These are phyloP conservation scores for Eulemur albifrons DNA, from an alignment of 2,797 vertebrate species.

Conservation along the genomic window DNA sequence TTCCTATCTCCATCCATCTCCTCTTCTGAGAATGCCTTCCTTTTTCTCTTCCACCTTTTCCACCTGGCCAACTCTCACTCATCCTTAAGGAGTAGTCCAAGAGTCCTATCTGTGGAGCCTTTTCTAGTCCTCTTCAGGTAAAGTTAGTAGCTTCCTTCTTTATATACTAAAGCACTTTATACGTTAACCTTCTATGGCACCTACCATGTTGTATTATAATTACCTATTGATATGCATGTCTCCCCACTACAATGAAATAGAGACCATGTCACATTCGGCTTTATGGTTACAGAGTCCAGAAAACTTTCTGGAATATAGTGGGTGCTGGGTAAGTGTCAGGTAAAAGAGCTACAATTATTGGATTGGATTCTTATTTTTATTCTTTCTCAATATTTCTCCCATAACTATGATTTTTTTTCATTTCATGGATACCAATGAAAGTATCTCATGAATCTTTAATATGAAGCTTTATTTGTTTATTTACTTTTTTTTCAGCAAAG, in stretches of 20 bases:
- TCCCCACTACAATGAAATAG: not conserved
- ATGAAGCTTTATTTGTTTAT: not conserved
- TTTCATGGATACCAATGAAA: not conserved
- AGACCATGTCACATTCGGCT: not conserved
- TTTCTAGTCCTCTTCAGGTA: not conserved
- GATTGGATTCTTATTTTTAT: not conserved
- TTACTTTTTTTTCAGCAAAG: not conserved
- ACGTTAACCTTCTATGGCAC: no score
- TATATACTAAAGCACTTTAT: not conserved
- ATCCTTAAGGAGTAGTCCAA: not conserved
- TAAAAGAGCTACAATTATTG: not conserved
- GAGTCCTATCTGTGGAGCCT: not conserved
- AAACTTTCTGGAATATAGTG: not conserved
- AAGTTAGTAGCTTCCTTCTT: not conserved
- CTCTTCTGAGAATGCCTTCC: not conserved
- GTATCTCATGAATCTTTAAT: not conserved
- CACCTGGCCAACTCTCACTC: not conserved
- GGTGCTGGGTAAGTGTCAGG: not conserved
- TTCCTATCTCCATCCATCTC: not conserved
- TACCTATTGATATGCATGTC: not conserved
- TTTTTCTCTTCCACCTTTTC: not conserved
- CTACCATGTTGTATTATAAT: not conserved
- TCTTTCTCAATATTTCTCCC: not conserved
- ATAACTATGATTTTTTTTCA: not conserved
- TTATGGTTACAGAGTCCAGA: not conserved